Evolutionary conservation across 2,797 vertebrate genomes (phyloP).

Genomic region (Acanthiza pusilla): DNA sequence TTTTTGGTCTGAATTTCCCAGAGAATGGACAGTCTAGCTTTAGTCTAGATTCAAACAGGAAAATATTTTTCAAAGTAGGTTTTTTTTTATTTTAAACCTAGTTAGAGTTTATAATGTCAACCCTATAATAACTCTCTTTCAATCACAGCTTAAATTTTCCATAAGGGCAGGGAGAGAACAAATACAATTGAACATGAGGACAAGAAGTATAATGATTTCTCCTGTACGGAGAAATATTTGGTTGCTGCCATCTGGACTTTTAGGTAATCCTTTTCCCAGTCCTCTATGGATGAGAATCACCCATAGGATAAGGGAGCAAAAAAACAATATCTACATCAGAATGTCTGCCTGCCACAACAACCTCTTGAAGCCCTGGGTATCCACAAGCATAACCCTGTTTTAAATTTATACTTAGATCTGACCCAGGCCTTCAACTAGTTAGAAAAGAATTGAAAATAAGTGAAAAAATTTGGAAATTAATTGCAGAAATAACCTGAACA

Average conservation of each 20-base stretch:
- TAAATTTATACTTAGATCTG: neutral
- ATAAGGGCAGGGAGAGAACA: neutral
- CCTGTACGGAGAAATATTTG: neutral
- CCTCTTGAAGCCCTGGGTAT: neutral
- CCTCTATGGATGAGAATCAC: rapidly evolving
- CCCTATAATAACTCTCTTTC: neutral
- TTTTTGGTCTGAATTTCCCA: neutral
- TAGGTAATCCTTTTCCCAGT: neutral
- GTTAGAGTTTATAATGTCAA: neutral
- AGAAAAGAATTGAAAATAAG: neutral
- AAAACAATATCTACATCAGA: neutral
- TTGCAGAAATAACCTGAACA: neutral
- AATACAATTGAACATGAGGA: neutral
- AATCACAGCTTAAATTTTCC: neutral
- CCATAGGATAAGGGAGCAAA: neutral
- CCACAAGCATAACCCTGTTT: neutral
- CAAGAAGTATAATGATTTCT: neutral
- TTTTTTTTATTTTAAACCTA: neutral
- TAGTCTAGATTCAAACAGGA: neutral
- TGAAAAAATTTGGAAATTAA: neutral
- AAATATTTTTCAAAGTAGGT: neutral
- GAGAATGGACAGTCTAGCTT: neutral
- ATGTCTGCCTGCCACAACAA: neutral
- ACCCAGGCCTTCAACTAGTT: neutral
- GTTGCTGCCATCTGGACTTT: neutral